These are phyloP conservation scores for Scatophagus argus DNA, from an alignment of 2,113 vertebrate species.

Conservation along the genomic window DNA sequence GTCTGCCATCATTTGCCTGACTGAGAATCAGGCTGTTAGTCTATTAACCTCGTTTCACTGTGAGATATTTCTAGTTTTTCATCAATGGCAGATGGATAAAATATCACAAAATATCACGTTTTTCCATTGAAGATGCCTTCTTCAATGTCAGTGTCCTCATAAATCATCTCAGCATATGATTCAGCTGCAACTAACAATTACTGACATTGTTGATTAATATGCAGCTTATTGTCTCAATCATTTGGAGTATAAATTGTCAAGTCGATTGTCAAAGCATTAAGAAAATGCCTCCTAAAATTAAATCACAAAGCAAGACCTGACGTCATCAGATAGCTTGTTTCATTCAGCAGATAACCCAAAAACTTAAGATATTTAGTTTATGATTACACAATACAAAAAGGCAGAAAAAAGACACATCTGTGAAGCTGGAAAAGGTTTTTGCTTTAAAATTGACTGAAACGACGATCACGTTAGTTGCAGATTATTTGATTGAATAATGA, in stretches of 20 bases:
- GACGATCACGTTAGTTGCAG: neutral
- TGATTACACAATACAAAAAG: neutral
- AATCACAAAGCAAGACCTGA: neutral
- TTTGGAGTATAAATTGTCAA: neutral
- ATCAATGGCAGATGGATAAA: constrained; percentile 56
- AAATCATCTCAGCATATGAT: constrained; percentile 13
- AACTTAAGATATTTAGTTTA: neutral
- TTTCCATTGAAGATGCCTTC: neutral
- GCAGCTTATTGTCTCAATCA: neutral
- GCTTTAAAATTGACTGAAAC: neutral
- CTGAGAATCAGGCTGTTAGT: constrained; percentile 72
- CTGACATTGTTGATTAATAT: constrained; percentile 13
- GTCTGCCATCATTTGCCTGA: constrained; percentile 75
- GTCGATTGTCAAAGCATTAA: neutral
- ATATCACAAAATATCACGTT: constrained; percentile 31
- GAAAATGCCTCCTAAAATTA: neutral
- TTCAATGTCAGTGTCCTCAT: constrained; percentile 25
- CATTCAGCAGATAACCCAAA: neutral
- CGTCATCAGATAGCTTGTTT: neutral
- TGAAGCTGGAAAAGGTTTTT: neutral
- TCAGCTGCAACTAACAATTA: constrained; percentile 27
- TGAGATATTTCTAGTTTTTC: constrained; percentile 63
- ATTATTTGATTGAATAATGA: neutral
- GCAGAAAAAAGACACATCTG: neutral
- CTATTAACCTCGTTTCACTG: constrained; percentile 76